Conservation (phyloP, 2,113 vertebrate species). For the Eclectus roratus region DNA sequence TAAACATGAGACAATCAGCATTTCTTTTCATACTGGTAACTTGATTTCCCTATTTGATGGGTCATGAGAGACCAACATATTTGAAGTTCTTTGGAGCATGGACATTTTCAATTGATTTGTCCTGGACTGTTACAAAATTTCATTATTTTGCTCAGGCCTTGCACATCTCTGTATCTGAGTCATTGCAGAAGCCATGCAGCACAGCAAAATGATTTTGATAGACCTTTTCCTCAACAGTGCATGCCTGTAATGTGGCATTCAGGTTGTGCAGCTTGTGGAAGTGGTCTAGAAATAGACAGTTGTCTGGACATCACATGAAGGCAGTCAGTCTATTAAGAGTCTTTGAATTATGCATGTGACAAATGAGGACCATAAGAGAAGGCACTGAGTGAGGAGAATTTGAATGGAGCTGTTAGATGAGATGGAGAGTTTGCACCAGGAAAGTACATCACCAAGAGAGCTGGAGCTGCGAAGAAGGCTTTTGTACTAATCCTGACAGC, state of each 20-base stretch:
- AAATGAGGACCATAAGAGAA: not conserved
- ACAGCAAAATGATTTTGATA: accelerated
- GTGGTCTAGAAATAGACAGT: not conserved
- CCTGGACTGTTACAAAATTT: not conserved
- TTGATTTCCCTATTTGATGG: not conserved
- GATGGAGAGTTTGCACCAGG: not conserved
- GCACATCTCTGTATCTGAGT: not conserved
- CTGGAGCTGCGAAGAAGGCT: not conserved
- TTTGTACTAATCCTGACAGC: not conserved
- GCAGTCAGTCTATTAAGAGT: not conserved
- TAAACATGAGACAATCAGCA: not conserved
- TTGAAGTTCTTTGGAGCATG: not conserved
- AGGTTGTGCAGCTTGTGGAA: not conserved
- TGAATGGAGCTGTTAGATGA: not conserved
- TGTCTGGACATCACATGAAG: not conserved
- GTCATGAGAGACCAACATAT: not conserved
- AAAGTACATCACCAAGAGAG: not conserved
- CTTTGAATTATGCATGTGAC: not conserved
- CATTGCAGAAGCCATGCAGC: not conserved
- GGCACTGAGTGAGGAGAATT: not conserved
- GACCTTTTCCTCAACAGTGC: not conserved
- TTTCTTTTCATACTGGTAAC: not conserved
- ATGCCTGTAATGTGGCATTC: accelerated
- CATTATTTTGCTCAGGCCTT: not conserved
- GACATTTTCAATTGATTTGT: not conserved